These are phyloP conservation scores for Gorsachius magnificus DNA, from an alignment of 2,797 vertebrate species.

Conservation along the genomic window DNA sequence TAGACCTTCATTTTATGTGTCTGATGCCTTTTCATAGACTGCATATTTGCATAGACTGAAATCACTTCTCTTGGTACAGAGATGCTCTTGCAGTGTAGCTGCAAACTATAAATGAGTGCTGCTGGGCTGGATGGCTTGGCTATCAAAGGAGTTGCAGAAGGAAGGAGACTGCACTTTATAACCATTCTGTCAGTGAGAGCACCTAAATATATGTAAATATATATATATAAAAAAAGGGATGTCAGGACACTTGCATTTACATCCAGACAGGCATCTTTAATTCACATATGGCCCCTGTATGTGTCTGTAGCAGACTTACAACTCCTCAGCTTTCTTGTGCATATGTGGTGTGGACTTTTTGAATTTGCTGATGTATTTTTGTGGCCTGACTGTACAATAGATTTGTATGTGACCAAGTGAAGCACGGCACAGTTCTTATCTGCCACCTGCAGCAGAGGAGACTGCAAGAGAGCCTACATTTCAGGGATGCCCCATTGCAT, in stretches of 20 bases:
- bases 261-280: neutral
- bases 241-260: neutral
- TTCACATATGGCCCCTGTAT: neutral
- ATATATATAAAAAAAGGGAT: neutral
- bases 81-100: neutral
- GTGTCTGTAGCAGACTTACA: neutral
- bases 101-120: neutral
- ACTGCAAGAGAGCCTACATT: neutral
- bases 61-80: neutral
- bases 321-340: neutral
- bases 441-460: neutral
- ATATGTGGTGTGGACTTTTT: accelerated
- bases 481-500: neutral
- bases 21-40: neutral
- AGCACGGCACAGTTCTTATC: neutral
- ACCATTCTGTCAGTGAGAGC: neutral
- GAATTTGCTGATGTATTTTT: neutral
- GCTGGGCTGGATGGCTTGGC: neutral
- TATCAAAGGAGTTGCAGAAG: neutral
- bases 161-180: neutral
- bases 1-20: neutral
- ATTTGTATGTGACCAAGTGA: neutral
- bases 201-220: neutral
- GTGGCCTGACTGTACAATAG: neutral
- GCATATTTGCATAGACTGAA: neutral